Evolutionary conservation across 1,140 invertebrate species (phyloP), one percentile per base, ranked within the genome.

Genomic region (Rhopalosiphum maidis): DNA sequence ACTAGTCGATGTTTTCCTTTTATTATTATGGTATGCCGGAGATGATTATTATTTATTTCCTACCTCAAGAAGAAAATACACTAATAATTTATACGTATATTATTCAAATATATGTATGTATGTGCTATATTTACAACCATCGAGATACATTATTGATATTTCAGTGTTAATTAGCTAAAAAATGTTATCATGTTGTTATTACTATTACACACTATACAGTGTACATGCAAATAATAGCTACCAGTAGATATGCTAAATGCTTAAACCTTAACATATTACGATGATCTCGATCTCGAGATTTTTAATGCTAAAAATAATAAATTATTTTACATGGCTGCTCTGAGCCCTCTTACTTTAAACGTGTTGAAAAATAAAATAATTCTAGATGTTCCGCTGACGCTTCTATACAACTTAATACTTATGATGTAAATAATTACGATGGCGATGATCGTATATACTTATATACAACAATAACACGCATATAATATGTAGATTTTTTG

Each of bases 401-500:
- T 2, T 41, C 41, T 41, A 41, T 41, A 41, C 15, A 41, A n/a
- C n/a, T 23, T 77, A 77, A 18, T 77, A 77, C n/a, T 77, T 4
- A 35, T n/a, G 4, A 77, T 77, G 60, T 77, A 77, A n/a, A 77
- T 77, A 77, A 68, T 30, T 3, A 77, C 4, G 30, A 77, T 2
- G 30, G 30, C n/a, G 60, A 77, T n/a, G 30, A 77, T 18, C 30
- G 30, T n/a, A 77, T 77, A 77, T 77, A 35, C n/a, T 21, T n/a
- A n/a, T 77, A n/a, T 1, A 25, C 25, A 41, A 41, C 83, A 85
- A 25, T 43, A 85, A 85, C 41, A 85, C 37, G 60, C 0, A 25
- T 25, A 25, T 85, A 85, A 85, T 85, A 41, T 85, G 83, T 85
- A 85, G 83, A 85, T 85, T 85, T 41, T 85, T n/a, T 15, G 30